phyloP scores from a whole-genome alignment of 2,888 invertebrate species.

The Mechanitis mazaeus region DNA sequence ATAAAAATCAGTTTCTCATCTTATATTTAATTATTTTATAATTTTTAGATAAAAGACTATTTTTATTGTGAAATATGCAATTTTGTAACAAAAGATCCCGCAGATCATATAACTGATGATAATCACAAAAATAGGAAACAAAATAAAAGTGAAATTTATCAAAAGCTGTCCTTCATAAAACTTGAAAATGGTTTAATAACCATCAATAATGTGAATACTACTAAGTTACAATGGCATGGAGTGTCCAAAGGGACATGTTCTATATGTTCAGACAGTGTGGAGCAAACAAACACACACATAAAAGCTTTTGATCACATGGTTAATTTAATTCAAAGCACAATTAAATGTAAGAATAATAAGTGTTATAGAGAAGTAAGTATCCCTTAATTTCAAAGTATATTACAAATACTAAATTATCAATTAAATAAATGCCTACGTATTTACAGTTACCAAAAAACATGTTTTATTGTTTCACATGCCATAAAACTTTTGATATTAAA shows the following conservation, averaged over 20 bases:
- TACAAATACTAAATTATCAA: neutral
- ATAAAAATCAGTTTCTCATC: too few relatives aligned
- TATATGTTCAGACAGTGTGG: conserved; percentile 38
- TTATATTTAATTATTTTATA: conserved; percentile 8
- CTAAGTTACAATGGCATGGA: conserved; percentile 46
- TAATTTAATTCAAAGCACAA: conserved; percentile 40
- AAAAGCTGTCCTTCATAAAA: conserved; percentile 27
- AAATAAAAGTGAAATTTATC: conserved; percentile 25
- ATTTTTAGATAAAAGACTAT: conserved; percentile 41
- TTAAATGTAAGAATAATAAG: conserved; percentile 17
- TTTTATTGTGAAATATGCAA: conserved; percentile 56
- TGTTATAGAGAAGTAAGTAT: conserved; percentile 19
- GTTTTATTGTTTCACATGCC: conserved; percentile 52
- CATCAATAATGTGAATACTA: conserved; percentile 37
- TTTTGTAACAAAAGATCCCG: conserved; percentile 29
- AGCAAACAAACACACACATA: conserved; percentile 35
- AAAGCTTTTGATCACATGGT: conserved; percentile 38
- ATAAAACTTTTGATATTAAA: conserved; percentile 30
- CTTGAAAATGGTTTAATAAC: conserved; percentile 33
- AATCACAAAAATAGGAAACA: conserved; percentile 39
- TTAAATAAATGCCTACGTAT: neutral
- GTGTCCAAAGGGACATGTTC: conserved; percentile 40
- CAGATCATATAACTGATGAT: conserved; percentile 38
- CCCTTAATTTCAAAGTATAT: conserved; percentile 5
- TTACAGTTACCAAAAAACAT: conserved; percentile 43